A percentile compares a stretch with the other conserved stretches of the same genome.
These are phyloP conservation scores for Pseudococcus viburni DNA, from an alignment of 2,888 invertebrate species.

Conservation along the genomic window DNA sequence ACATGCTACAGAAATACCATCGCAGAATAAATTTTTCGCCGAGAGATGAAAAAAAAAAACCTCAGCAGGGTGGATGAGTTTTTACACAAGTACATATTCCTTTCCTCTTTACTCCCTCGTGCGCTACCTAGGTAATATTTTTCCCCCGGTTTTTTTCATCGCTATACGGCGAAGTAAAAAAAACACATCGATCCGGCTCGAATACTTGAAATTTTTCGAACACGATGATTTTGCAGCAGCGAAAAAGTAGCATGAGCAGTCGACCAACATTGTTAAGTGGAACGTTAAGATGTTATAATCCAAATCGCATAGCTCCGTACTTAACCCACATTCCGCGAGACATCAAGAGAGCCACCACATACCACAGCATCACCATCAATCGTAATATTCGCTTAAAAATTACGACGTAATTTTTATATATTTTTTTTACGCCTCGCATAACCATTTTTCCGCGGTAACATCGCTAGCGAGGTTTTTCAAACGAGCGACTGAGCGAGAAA, in stretches of 20 bases:
- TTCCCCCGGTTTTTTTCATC: neutral
- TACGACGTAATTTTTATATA: neutral
- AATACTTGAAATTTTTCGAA: conserved; percentile 54
- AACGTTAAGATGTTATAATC: conserved; percentile 54
- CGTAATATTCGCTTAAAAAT: neutral
- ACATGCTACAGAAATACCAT: conserved; percentile 17
- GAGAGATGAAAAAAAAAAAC: conserved; percentile 43
- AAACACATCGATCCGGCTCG: conserved; percentile 44
- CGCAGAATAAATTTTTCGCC: conserved; percentile 52
- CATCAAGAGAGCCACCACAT: conserved; percentile 17
- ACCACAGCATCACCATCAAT: neutral
- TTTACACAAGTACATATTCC: conserved; percentile 26
- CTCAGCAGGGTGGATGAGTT: conserved; percentile 42
- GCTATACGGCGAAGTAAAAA: neutral
- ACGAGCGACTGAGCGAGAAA: neutral
- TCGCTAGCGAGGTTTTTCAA: neutral
- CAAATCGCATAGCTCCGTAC: conserved; percentile 27
- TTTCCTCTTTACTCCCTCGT: neutral
- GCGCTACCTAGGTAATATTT: neutral
- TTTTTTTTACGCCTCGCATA: neutral
- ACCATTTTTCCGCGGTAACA: neutral
- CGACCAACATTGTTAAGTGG: conserved; percentile 40
- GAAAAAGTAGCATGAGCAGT: conserved; percentile 39
- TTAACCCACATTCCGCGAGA: conserved; percentile 41
- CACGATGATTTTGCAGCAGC: conserved; percentile 46